phyloP scores from a whole-genome alignment of 2,113 vertebrate species.

The Scartelaos histophorus region DNA sequence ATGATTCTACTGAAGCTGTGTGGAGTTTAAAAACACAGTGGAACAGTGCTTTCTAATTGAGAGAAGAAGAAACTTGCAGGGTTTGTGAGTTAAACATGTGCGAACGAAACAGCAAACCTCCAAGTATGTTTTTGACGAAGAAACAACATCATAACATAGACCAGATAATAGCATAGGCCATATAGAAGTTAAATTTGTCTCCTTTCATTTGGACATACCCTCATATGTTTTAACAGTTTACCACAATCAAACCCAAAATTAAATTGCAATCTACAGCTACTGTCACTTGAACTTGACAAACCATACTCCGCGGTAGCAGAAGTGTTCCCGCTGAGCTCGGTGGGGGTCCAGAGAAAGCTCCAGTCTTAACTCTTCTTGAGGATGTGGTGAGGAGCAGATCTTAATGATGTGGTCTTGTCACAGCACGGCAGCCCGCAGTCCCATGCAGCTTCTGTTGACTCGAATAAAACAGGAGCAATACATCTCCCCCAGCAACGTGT shows the following conservation, averaged over 20 bases:
- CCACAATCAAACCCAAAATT: neutral
- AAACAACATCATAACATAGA: too few relatives aligned
- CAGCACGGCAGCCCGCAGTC: constrained; percentile 30
- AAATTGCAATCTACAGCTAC: constrained; percentile 24
- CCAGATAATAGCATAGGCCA: too few relatives aligned
- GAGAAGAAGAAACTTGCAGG: too few relatives aligned
- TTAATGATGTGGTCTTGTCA: constrained; percentile 48
- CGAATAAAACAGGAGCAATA: constrained; percentile 27
- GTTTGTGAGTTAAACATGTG: too few relatives aligned
- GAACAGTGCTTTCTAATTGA: too few relatives aligned
- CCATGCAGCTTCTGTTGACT: constrained; percentile 33
- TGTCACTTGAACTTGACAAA: constrained; percentile 35
- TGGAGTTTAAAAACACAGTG: too few relatives aligned
- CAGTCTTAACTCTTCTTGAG: constrained; percentile 36
- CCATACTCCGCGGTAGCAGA: neutral
- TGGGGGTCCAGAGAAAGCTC: constrained; percentile 20
- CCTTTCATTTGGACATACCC: too few relatives aligned
- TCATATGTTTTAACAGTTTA: neutral
- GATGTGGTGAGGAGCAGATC: constrained; percentile 16
- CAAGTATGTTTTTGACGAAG: too few relatives aligned
- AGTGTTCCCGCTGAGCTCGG: constrained; percentile 26
- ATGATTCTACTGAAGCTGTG: too few relatives aligned
- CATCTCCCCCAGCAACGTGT: constrained; percentile 7
- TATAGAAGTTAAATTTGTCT: too few relatives aligned
- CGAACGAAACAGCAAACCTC: too few relatives aligned